Evolutionary conservation across 1,140 invertebrate species (phyloP).

Genomic region (Lethocerus indicus): DNA sequence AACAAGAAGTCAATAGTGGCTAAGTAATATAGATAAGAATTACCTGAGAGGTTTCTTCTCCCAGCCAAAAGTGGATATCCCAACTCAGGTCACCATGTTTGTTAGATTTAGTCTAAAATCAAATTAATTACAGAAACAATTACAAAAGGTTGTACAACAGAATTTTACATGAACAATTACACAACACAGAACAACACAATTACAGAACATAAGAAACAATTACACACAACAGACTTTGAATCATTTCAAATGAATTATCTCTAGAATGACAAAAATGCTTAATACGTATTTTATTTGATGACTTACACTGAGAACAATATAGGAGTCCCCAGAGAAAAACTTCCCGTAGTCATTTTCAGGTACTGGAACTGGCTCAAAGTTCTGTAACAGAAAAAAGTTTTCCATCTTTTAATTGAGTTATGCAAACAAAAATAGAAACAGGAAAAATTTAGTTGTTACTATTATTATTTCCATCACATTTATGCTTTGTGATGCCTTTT

Average conservation of each 20-base stretch:
- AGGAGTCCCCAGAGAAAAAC: conserved; percentile 79
- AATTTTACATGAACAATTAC: not conserved
- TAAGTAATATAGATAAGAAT: conserved; percentile 9
- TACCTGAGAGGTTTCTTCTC: conserved; percentile 57
- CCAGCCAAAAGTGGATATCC: conserved; percentile 86
- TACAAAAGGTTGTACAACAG: not conserved
- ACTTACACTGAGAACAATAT: conserved; percentile 73
- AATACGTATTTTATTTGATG: not conserved
- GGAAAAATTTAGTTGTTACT: too few species aligned
- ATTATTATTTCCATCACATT: too few species aligned
- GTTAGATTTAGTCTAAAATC: conserved; percentile 39
- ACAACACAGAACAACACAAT: not conserved
- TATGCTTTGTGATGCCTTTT: too few species aligned
- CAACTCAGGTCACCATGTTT: conserved; percentile 40
- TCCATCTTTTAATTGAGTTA: conserved; percentile 1
- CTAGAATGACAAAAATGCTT: not conserved
- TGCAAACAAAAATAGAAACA: too few species aligned
- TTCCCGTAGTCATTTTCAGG: conserved; percentile 64
- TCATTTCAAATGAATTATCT: not conserved
- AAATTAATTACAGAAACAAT: conserved; percentile 12
- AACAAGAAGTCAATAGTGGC: not conserved
- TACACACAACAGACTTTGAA: not conserved
- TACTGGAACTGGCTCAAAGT: conserved; percentile 62
- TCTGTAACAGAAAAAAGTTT: conserved; percentile 32
- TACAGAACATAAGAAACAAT: not conserved